Base-by-base conservation (phyloP, 2,888 invertebrate genomes). In the Cerastis rubricosa region DNA sequence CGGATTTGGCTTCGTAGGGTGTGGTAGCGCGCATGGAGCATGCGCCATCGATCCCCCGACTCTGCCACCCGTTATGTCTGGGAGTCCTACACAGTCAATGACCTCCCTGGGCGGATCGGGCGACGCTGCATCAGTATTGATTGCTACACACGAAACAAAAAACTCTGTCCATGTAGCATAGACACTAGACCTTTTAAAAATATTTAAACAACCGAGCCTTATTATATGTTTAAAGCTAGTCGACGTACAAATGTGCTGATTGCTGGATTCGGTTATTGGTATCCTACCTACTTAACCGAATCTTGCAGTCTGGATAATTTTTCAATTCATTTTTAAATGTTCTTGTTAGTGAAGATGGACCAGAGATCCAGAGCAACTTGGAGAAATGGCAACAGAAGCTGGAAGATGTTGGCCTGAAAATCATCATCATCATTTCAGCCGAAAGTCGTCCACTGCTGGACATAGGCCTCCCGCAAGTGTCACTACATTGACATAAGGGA, bases 1-100 rank as follows among this genome's bases (percentile, higher is more conserved):
- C 73, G 78, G 35, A 57, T 73, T 78, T 64, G 35, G 22, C 19
- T 54, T 45, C 11, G 17, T 74, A 73, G 78, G 78, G 78, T 78
- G 78, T 74, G 78, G 80, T 79, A 35, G 49, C 45, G 45, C 25
- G n/a, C 17, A 29, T 45, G n/a, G 78, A 78, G 78, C 78, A 78
- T 78, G 78, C 78, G 78, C 80, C 59, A 61, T 59, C 43, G 51
- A 76, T 64, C 57, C 49, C 54, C 17, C 49, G 64, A 43, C 43
- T 64, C 4, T 64, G 8, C 64, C 43, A 64, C 64, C 64, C 64
- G 43, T 43, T 45, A 64, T 43, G 64, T 64, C 64, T 64, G 25
- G 64, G 43, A 64, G 43, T 45, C 51, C 35, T 45, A 29, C 47
- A 65, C 66, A 35, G 78, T 80, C 78, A 78, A 59, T 78, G 35